Conservation (phyloP, 1,140 invertebrate species). For the Eufriesea mexicana region DNA sequence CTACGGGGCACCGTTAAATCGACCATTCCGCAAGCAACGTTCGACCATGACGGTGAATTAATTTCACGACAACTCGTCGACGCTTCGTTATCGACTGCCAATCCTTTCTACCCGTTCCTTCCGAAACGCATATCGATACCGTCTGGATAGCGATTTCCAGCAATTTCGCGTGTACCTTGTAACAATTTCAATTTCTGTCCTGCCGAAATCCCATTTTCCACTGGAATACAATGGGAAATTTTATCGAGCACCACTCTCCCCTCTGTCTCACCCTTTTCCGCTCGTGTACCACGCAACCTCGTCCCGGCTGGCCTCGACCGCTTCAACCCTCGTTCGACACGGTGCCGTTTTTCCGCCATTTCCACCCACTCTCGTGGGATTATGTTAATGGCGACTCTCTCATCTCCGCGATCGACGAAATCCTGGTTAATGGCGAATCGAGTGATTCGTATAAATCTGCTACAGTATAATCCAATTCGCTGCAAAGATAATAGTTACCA, state of each 20-base stretch:
- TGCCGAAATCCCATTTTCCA: conserved; percentile 54
- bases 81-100: conserved; percentile 33
- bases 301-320: neutral
- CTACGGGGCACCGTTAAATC: conserved; percentile 6
- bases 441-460: conserved; percentile 56
- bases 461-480: neutral
- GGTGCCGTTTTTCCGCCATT: conserved; percentile 29
- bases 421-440: conserved; percentile 54
- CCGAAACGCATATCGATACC: conserved; percentile 39
- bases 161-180: conserved; percentile 64
- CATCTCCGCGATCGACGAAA: conserved; percentile 50
- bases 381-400: conserved; percentile 61
- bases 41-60: conserved; percentile 16
- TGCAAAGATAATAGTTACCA: neutral
- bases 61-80: conserved; percentile 36
- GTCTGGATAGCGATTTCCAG: conserved; percentile 43
- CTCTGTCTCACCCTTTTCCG: conserved; percentile 41
- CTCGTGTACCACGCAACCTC: conserved; percentile 7
- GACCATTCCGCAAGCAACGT: neutral
- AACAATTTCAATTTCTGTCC: conserved; percentile 67
- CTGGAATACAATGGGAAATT: conserved; percentile 61
- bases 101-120: conserved; percentile 44
- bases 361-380: conserved; percentile 54
- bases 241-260: conserved; percentile 51
- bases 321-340: neutral